Conservation (phyloP, 35 echinoderm and acorn worm genomes). For the Lytechinus pictus region DNA sequence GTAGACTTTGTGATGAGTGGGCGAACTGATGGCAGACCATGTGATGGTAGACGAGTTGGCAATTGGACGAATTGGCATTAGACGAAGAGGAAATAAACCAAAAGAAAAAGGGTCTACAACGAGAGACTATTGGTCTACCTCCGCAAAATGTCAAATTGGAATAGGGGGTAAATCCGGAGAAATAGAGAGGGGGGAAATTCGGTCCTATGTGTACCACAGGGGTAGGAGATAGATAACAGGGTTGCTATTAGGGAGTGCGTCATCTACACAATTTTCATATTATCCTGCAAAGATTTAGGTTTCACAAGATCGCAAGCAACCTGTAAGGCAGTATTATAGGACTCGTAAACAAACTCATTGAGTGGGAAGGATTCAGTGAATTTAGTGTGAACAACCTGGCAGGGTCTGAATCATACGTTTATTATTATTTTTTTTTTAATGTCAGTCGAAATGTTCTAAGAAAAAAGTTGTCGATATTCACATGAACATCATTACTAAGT, state of each 20-base stretch:
- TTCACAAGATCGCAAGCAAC: not conserved
- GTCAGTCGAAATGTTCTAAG: too few relatives aligned
- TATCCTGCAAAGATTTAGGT: not conserved
- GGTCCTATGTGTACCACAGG: not conserved
- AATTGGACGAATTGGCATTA: too few relatives aligned
- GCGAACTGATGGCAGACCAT: too few relatives aligned
- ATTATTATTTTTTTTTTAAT: too few relatives aligned
- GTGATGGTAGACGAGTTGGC: too few relatives aligned
- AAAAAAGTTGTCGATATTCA: too few relatives aligned
- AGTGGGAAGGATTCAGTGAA: not conserved
- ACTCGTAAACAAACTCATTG: not conserved
- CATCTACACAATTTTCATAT: not conserved
- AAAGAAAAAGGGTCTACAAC: not conserved
- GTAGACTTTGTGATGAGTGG: too few relatives aligned
- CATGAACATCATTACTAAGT: too few relatives aligned
- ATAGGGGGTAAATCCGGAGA: not conserved
- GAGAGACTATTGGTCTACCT: not conserved
- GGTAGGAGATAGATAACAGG: not conserved
- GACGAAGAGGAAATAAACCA: too few relatives aligned
- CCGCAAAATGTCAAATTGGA: not conserved
- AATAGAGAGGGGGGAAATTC: conserved; percentile 1
- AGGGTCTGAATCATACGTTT: not conserved
- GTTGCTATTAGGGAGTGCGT: not conserved
- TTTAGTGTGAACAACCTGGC: not conserved
- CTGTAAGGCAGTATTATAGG: not conserved